A percentile compares a stretch with the other conserved stretches of the same genome.
Conservation (phyloP, 2,113 vertebrate species). For the Paramormyrops kingsleyae region DNA sequence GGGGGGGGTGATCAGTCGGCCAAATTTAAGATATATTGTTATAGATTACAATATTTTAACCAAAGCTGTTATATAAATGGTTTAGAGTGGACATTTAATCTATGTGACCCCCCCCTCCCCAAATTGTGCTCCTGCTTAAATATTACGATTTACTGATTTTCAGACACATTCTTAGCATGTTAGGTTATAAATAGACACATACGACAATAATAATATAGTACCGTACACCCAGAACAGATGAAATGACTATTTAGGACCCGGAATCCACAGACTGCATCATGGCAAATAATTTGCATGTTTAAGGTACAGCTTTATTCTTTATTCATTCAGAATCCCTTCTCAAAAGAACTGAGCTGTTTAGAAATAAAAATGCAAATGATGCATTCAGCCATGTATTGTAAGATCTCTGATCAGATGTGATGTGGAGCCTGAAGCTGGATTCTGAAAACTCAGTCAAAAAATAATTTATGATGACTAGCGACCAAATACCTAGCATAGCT, state of each 20-base stretch:
- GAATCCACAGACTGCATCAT: background rate
- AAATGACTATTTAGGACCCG: background rate
- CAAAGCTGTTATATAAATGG: too few relatives aligned
- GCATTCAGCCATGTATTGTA: background rate
- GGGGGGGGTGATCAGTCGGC: too few relatives aligned
- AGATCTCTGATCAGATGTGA: background rate
- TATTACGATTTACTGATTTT: background rate
- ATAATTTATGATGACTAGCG: background rate
- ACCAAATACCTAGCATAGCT: background rate
- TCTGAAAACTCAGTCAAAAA: background rate
- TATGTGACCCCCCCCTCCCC: too few relatives aligned
- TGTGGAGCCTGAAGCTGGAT: background rate
- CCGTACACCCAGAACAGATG: background rate
- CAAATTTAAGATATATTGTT: background rate
- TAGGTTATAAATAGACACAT: background rate
- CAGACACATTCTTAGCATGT: background rate
- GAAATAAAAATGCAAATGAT: background rate
- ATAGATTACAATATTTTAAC: background rate
- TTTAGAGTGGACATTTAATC: too few relatives aligned
- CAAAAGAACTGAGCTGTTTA: background rate
- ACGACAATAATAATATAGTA: background rate
- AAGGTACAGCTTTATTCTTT: background rate
- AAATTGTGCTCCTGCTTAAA: background rate
- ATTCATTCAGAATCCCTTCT: background rate
- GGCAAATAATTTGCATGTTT: background rate